A percentile compares a stretch with the other conserved stretches of the same genome.
phyloP scores from a whole-genome alignment of 2,797 vertebrate genomes.

The Petrocephalus schoutedeni region DNA sequence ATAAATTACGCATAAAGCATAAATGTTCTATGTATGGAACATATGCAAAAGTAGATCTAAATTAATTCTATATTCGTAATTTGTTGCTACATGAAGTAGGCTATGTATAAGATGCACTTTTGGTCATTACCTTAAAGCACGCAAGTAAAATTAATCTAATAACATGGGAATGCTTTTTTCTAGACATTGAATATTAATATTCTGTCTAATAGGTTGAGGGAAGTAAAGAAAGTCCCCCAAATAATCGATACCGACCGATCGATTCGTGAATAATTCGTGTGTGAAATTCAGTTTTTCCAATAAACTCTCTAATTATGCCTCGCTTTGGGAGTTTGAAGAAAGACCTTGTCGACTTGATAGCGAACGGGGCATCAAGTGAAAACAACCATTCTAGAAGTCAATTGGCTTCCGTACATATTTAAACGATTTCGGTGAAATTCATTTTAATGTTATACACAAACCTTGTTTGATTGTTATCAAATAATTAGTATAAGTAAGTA shows the following conservation, averaged over 20 bases:
- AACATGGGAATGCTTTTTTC: slow-evolving; percentile 22
- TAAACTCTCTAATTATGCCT: slow-evolving; percentile 57
- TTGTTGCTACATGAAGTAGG: background rate
- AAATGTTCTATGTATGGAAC: background rate
- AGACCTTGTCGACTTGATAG: background rate
- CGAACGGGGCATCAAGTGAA: background rate
- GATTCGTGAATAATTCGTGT: slow-evolving; percentile 71
- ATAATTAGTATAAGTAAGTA: background rate
- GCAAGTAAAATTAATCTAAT: slow-evolving; percentile 10
- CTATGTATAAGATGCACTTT: background rate
- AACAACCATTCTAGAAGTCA: background rate
- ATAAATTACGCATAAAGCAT: background rate
- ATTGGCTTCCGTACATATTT: background rate
- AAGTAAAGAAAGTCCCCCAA: slow-evolving; percentile 59
- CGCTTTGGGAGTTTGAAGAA: slow-evolving; percentile 6
- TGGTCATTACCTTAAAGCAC: background rate
- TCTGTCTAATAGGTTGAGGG: slow-evolving; percentile 55
- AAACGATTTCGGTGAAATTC: background rate
- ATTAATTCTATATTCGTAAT: background rate
- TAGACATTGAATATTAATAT: slow-evolving; percentile 56
- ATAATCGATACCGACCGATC: slow-evolving; percentile 67
- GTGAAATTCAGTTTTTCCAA: slow-evolving; percentile 68
- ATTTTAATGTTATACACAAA: background rate
- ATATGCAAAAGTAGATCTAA: background rate
- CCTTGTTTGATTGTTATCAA: background rate